Base-by-base conservation (phyloP, 2,113 vertebrate species). In the Malurus elegans region DNA sequence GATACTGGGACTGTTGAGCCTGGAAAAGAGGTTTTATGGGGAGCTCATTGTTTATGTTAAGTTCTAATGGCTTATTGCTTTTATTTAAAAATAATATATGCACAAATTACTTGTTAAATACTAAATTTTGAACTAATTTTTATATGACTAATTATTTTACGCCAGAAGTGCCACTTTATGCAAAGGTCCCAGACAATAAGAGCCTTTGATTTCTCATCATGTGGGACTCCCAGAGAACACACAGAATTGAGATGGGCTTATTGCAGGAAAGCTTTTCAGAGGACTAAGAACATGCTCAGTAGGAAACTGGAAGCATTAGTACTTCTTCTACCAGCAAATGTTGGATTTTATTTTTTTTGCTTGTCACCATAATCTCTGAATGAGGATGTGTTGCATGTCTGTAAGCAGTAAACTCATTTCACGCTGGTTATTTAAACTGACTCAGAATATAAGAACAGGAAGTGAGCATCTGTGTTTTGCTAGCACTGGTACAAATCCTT, bases 391-490 rank as follows among this genome's bases (percentile, higher is more conserved):
- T 67, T 67, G 6, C 24, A 23, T 15, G 6, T 60, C 38, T 31
- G 3, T 29, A 29, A 1, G 7, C 44, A 65, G 58, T 76, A 18
- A 73, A 42, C 15, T 25, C 17, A 8, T 56, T 40, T 75, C 15
- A 36, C 13, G 26, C 2, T 0, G 0, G 23, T 26, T 88, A 24
- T 56, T 86, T 83, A 54, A 48, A 14, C 44, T 60, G 20, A 51
- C 1, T 6, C 18, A 26, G 62, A 34, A 34, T 13, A 6, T 69
- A 38, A 69, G 31, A 85, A 75, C 15, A 42, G 34, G 21, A 71
- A 12, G 10, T 36, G 40, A 88, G 36, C 8, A 38, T 81, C 34
- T 42, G 2, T 67, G 16, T 50, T 86, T 71, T 86, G 26, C 53
- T 47, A 42, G 32, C 16, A 7, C 8, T 75, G 26, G 4, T 64